These are phyloP conservation scores for Neolamprologus ventralis DNA, from an alignment of 2,113 vertebrate species.

Conservation along the genomic window DNA sequence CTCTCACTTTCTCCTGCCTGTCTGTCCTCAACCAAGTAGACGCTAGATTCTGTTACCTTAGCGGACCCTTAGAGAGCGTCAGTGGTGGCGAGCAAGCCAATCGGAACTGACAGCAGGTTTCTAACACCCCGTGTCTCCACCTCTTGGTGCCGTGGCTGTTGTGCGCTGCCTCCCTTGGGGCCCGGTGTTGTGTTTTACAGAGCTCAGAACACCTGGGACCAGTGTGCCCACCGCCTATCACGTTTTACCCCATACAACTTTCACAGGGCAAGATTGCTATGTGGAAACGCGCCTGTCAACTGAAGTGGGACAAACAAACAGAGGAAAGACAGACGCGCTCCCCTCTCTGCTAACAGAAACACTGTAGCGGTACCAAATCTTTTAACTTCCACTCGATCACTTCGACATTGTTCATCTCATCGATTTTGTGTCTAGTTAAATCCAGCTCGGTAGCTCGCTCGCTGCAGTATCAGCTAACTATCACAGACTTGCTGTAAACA, in stretches of 20 bases:
- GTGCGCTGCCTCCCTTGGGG: conserved; percentile 19
- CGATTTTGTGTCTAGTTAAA: background rate
- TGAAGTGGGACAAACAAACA: background rate
- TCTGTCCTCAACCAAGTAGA: background rate
- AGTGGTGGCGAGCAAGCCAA: conserved; percentile 2
- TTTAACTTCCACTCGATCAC: background rate
- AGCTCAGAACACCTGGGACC: background rate
- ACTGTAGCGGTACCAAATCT: background rate
- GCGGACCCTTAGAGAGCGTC: background rate
- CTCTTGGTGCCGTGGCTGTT: background rate
- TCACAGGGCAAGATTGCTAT: background rate
- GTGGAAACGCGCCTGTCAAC: background rate
- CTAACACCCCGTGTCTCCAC: background rate
- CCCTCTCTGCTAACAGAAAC: background rate
- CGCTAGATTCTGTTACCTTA: background rate
- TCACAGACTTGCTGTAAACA: background rate
- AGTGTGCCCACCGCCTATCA: background rate
- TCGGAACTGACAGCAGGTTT: conserved; percentile 50
- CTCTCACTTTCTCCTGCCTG: background rate
- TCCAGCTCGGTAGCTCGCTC: background rate
- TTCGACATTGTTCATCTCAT: background rate
- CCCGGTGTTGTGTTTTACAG: conserved; percentile 7
- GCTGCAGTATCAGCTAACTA: background rate
- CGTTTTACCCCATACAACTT: background rate
- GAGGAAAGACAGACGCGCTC: background rate